Percentiles rank a stretch among this genome's conserved stretches.
Conservation (phyloP, 2,113 vertebrate species). For the Crotophaga sulcirostris region DNA sequence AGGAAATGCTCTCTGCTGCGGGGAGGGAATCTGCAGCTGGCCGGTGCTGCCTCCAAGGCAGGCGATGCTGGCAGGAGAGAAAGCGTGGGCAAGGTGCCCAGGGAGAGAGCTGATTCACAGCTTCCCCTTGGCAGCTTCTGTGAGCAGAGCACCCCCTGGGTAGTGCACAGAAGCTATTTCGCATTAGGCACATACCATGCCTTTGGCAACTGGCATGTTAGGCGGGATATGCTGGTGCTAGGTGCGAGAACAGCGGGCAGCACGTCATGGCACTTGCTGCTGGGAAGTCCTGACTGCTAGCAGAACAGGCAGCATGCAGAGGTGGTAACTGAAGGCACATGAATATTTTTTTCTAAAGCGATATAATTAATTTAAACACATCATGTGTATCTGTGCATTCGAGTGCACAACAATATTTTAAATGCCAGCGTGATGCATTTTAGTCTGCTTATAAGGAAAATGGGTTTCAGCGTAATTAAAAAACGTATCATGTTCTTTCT, state of each 20-base stretch:
- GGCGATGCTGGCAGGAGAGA: conserved; percentile 37
- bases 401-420: background rate
- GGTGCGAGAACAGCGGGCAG: conserved; percentile 44
- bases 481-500: background rate
- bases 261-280: conserved; percentile 16
- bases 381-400: background rate
- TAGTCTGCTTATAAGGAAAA: background rate
- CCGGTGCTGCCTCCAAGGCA: conserved; percentile 28
- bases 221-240: background rate
- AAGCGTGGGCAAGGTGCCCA: conserved; percentile 47
- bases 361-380: conserved; percentile 42
- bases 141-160: conserved; percentile 14
- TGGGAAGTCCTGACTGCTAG: conserved; percentile 22
- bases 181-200: conserved; percentile 19
- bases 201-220: conserved; percentile 35
- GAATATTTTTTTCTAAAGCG: background rate
- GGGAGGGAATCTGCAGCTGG: conserved; percentile 50
- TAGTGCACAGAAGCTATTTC: conserved; percentile 36
- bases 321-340: conserved; percentile 18
- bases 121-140: conserved; percentile 58
- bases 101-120: conserved; percentile 52
- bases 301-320: conserved; percentile 34
- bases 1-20: conserved; percentile 2
- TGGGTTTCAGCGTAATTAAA: conserved; percentile 22
- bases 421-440: conserved; percentile 19